Evolutionary conservation across 2,888 invertebrate species (phyloP), one percentile per base, ranked within the genome.

Genomic region (Phaedon cochleariae): DNA sequence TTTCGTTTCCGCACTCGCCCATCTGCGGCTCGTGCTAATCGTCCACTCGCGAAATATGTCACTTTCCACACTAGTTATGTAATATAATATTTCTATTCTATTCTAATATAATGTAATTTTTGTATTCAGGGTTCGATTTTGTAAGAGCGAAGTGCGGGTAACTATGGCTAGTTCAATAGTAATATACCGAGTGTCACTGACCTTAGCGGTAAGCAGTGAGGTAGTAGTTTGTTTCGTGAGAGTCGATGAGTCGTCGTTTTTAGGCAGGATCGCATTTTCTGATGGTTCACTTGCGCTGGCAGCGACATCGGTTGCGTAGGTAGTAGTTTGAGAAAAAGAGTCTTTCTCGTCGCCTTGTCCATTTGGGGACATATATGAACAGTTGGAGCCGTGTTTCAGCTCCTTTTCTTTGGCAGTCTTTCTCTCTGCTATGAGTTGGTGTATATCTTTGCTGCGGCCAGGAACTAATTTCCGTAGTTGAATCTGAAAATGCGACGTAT

Each of bases 391-490:
- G 34, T 68, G 67, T 46, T 74, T 74, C 53, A 70, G 65, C 54
- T 77, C 78, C 65, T 79, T 80, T 63, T 79, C 77, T 67, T 79
- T 79, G 34, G 76, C 71, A 59, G 78, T 76, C 66, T 80, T 81
- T 69, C 78, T 73, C 59, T 79, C 79, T 1, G 76, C 72, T 69
- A 80, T 81, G 48, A 80, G 66, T 54, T 77, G 75, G 62, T 79
- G 77, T 52, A 81, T 76, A 67, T 79, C 78, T 73, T 79, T 79
- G 67, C 79, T 79, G 21, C 80, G 76, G 7, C 80, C 80, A 57
- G 73, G 68, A 62, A 81, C 80, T 51, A 76, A 73, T 70, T 80
- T 79, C 52, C 78, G 73, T 66, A 79, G 74, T 60, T 78, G 76
- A 57, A 80, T 76, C 81, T 80, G 59, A 64, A 76, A 74, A 31